phyloP scores from a whole-genome alignment of 2,113 vertebrate genomes.

The Bagarius yarrelli region DNA sequence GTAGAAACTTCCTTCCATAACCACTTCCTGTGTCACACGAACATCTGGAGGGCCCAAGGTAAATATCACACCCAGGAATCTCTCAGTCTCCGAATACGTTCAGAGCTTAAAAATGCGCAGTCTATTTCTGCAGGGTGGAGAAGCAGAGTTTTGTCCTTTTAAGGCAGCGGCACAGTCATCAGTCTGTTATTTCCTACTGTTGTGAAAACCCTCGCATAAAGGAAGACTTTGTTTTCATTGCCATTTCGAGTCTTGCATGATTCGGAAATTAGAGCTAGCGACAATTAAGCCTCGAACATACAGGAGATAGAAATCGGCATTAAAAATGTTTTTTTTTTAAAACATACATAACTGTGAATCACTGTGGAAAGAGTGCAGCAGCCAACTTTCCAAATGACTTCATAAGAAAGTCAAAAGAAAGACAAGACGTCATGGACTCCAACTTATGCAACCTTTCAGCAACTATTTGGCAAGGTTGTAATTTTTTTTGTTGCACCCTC shows the following conservation, averaged over 20 bases:
- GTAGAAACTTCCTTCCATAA: conserved; percentile 13
- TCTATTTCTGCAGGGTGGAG: background rate
- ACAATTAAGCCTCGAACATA: background rate
- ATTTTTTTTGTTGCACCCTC: background rate
- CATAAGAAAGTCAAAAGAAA: background rate
- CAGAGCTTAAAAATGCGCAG: conserved; percentile 27
- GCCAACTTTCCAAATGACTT: background rate
- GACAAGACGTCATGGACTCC: too few relatives aligned
- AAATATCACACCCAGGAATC: conserved; percentile 31
- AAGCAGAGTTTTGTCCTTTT: conserved; percentile 67
- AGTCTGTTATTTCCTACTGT: conserved; percentile 61
- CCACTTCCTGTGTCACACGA: conserved; percentile 45
- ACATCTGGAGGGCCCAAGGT: conserved; percentile 28
- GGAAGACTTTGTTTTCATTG: conserved; percentile 58
- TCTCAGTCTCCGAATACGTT: conserved; percentile 20
- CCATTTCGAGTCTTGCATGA: conserved; percentile 24
- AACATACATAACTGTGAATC: too few relatives aligned
- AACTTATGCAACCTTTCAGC: background rate
- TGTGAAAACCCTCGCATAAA: conserved; percentile 53
- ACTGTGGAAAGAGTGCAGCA: background rate
- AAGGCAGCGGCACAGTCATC: conserved; percentile 62
- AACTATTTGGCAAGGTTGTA: background rate
- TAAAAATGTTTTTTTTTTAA: too few relatives aligned
- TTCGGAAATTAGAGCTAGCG: conserved; percentile 38
- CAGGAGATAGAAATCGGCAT: background rate